Conservation (phyloP, 2,113 vertebrate genomes). For the Carollia perspicillata region DNA sequence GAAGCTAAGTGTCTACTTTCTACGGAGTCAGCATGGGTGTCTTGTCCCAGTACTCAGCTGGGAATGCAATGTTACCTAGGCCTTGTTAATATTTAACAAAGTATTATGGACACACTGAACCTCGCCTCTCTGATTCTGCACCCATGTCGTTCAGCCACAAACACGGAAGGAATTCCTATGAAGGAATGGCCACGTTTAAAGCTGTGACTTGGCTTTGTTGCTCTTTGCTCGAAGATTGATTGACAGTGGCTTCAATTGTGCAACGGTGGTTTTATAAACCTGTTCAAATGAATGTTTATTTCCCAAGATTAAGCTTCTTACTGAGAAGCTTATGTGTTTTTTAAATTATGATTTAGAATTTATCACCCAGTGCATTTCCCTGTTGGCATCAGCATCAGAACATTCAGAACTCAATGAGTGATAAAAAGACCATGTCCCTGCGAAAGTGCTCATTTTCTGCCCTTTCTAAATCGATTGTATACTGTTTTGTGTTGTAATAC, state of each 20-base stretch:
- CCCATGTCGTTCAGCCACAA: background rate
- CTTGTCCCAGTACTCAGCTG: background rate
- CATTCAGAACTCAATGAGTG: background rate
- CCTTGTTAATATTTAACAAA: background rate
- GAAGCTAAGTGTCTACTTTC: background rate
- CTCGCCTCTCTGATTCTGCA: background rate
- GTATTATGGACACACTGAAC: background rate
- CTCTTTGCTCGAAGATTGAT: background rate
- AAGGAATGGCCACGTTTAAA: background rate
- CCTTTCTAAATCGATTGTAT: background rate
- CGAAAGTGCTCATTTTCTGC: background rate
- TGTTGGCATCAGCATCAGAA: background rate
- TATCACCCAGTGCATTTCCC: background rate
- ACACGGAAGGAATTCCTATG: no score
- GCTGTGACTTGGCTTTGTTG: background rate
- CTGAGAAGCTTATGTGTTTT: background rate
- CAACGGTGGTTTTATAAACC: background rate
- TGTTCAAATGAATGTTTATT: background rate
- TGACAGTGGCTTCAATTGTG: background rate
- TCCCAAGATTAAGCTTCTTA: background rate
- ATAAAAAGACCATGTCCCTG: background rate
- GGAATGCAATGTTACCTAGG: background rate
- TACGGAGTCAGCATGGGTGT: background rate
- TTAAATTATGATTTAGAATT: background rate
- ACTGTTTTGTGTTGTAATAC: background rate